Evolutionary conservation across 2,797 vertebrate species (phyloP), one percentile per base, ranked within the genome.

Genomic region (Poliocrania exsul): DNA sequence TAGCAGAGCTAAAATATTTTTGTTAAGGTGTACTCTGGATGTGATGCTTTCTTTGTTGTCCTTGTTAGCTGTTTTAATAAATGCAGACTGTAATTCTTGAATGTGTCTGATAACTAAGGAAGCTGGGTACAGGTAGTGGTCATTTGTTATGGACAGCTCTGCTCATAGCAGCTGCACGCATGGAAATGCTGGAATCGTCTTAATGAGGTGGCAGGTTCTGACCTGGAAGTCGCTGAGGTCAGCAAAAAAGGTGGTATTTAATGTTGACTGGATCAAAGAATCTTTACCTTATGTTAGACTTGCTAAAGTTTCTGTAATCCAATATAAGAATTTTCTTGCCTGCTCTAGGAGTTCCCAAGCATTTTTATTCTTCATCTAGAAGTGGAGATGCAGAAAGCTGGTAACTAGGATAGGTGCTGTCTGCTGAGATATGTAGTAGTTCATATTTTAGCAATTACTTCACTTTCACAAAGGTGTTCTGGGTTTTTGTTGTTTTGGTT

Each of bases 11-110:
- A 87, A 66, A 86, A 66, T 57, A 44, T 83, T 91, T 66, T 65
- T 92, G 54, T 19, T 74, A 26, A 66, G 64, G 33, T 0, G 1
- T 67, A 18, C 40, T 81, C 24, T 5, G 6, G 10, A 29, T 75
- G 49, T 46, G 83, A n/a, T 33, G 11, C 33, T 64, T 85, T 64
- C 57, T 66, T 85, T 75, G 33, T 78, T 91, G 64, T 90, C 54
- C 62, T 82, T 83, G 77, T 91, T 94, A 95, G 46, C 54, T 87
- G 38, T 47, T 81, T 83, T 69, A 90, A 87, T 86, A 80, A 87
- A 88, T 33, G 46, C 23, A 50, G 28, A 13, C 61, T 93, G 46
- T 71, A 87, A 81, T 94, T 92, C 42, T 81, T 91, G 80, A 84
- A 65, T 42, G 25, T 35, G 14, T 79, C 42, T 86, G 50, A 74